phyloP scores from a whole-genome alignment of 2,797 vertebrate genomes.

The Stomatorhinus walkeri region DNA sequence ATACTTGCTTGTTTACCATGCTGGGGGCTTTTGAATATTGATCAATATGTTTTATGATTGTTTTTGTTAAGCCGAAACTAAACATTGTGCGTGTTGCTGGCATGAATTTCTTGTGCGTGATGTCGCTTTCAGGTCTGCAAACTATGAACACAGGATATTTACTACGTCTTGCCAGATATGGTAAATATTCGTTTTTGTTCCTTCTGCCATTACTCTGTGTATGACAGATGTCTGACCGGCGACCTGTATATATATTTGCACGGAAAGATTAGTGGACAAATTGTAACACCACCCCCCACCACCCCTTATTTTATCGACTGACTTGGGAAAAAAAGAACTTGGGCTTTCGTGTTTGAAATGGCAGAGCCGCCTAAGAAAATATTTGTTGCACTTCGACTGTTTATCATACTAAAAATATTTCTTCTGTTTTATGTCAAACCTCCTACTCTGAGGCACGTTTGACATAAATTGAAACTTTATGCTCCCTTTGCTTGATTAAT shows the following conservation, averaged over 20 bases:
- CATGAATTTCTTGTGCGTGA: background rate
- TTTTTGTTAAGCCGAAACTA: background rate
- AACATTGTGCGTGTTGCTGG: background rate
- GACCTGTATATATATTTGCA: constrained; percentile 23
- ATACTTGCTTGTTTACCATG: background rate
- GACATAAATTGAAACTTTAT: constrained; percentile 76
- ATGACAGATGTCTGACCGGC: constrained; percentile 20
- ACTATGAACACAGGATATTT: background rate
- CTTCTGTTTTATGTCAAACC: constrained; percentile 70
- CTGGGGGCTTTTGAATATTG: background rate
- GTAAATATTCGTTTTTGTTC: background rate
- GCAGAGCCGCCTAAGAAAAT: constrained; percentile 48
- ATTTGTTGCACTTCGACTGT: constrained; percentile 61
- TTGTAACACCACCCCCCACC: constrained; percentile 8
- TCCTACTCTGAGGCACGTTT: constrained; percentile 66
- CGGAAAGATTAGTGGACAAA: constrained; percentile 27
- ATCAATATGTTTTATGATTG: background rate
- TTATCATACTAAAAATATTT: constrained; percentile 82
- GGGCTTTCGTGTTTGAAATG: constrained; percentile 40
- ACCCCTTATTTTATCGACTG: constrained; percentile 33
- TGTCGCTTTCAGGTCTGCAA: background rate
- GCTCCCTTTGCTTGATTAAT: constrained; percentile 78
- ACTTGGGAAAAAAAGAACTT: constrained; percentile 32
- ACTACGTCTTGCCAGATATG: background rate
- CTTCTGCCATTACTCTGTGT: background rate